Percentiles rank a stretch among this genome's conserved stretches.
phyloP scores from a whole-genome alignment of 2,888 invertebrate species.

The Tenthredo livida region DNA sequence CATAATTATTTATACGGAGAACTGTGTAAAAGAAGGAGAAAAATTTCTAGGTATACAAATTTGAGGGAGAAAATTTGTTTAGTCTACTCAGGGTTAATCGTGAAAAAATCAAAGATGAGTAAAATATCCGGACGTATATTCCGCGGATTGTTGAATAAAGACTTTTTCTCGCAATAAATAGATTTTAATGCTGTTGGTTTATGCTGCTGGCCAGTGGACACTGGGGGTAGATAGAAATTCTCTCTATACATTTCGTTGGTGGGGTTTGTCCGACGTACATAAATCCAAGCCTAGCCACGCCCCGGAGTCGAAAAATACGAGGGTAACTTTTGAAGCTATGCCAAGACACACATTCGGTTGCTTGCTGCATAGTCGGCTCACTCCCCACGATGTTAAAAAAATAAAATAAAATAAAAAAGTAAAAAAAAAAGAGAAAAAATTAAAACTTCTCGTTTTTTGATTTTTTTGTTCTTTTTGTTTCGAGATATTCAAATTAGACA shows the following conservation, averaged over 20 bases:
- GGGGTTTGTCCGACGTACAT: conserved; percentile 49
- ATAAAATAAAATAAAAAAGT: background rate
- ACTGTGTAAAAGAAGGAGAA: background rate
- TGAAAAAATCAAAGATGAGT: background rate
- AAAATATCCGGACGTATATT: background rate
- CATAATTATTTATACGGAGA: background rate
- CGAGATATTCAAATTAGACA: background rate
- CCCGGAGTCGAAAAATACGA: conserved; percentile 53
- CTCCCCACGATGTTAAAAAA: background rate
- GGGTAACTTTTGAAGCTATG: conserved; percentile 52
- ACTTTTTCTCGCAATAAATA: conserved; percentile 27
- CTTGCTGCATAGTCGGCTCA: conserved; percentile 27
- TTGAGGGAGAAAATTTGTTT: background rate
- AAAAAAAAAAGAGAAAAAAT: background rate
- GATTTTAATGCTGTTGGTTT: conserved; percentile 43
- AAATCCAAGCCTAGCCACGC: conserved; percentile 52
- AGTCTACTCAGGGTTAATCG: background rate
- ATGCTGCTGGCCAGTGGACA: conserved; percentile 2
- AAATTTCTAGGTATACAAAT: background rate
- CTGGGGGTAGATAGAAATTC: conserved; percentile 7
- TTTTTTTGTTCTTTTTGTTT: background rate
- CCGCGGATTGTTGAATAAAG: background rate
- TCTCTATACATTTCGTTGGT: conserved; percentile 25
- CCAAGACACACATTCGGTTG: conserved; percentile 42
- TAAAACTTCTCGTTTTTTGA: background rate